Percentiles rank a stretch among this genome's conserved stretches.
Evolutionary conservation across 2,113 vertebrate genomes (phyloP).

Genomic region (Piprites chloris): DNA sequence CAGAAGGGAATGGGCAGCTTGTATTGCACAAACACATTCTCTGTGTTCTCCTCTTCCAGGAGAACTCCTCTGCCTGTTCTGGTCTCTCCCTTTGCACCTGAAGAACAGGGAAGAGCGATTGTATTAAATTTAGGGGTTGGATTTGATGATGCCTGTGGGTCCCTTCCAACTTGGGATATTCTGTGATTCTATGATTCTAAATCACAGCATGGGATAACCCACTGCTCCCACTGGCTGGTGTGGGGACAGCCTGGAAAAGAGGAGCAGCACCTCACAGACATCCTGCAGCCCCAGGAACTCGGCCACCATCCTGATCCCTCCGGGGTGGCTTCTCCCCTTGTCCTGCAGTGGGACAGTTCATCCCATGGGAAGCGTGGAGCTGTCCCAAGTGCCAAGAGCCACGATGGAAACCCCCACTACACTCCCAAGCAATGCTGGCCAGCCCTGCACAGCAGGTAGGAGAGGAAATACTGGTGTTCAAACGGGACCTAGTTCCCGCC

Average conservation of each 20-base stretch:
- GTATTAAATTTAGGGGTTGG: neutral
- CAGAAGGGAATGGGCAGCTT: neutral
- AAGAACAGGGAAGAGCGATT: neutral
- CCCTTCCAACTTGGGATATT: neutral
- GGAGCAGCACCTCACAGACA: neutral
- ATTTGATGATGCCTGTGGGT: neutral
- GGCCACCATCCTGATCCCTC: accelerated
- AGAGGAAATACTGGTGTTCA: slow-evolving; percentile 22
- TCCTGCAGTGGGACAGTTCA: neutral
- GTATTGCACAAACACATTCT: neutral
- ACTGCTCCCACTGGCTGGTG: neutral
- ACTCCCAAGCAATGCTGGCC: neutral
- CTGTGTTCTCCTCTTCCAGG: neutral
- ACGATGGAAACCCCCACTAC: neutral
- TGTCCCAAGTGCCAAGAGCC: neutral
- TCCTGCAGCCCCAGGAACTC: neutral
- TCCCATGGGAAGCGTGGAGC: neutral
- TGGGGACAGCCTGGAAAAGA: neutral
- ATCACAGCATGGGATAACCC: neutral
- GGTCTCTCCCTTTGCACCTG: neutral
- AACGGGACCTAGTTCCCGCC: neutral
- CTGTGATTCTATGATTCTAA: neutral
- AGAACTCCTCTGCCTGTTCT: neutral
- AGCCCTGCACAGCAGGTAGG: neutral
- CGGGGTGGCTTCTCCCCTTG: neutral